A percentile compares a stretch with the other conserved stretches of the same genome.
Conservation (phyloP, 2,888 invertebrate genomes). For the Polydrusus tereticollis region DNA sequence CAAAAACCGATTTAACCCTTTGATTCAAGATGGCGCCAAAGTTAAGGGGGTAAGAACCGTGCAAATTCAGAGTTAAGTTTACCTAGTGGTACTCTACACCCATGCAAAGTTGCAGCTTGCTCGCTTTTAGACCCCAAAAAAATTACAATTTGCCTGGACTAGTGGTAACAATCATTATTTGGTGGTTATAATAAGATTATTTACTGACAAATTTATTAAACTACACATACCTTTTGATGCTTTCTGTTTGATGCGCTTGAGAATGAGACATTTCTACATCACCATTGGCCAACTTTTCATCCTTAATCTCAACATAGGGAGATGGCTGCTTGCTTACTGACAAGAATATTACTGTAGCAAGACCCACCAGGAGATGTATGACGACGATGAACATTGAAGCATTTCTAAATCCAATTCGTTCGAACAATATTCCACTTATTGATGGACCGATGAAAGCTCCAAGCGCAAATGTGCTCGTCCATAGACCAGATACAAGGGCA, state of each 20-base stretch:
- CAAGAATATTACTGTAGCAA: constrained; percentile 67
- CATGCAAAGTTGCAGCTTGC: too few relatives aligned
- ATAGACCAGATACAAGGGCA: constrained; percentile 89
- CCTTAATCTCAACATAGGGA: constrained; percentile 65
- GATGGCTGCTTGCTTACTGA: constrained; percentile 59
- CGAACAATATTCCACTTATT: constrained; percentile 80
- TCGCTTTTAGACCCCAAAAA: too few relatives aligned
- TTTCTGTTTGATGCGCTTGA: constrained; percentile 61
- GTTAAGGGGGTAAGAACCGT: too few relatives aligned
- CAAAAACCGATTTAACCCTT: too few relatives aligned
- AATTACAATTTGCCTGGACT: too few relatives aligned
- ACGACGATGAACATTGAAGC: constrained; percentile 80
- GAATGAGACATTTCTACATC: constrained; percentile 66
- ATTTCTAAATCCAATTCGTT: constrained; percentile 78
- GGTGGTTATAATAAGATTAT: too few relatives aligned
- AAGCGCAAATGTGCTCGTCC: constrained; percentile 91
- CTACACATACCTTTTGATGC: constrained; percentile 60
- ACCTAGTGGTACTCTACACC: too few relatives aligned
- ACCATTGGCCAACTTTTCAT: constrained; percentile 70
- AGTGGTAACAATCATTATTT: too few relatives aligned
- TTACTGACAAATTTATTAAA: neutral
- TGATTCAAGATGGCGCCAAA: too few relatives aligned
- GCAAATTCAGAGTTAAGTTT: too few relatives aligned
- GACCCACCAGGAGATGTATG: constrained; percentile 75
- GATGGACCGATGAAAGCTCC: constrained; percentile 90